Evolutionary conservation across 2,888 invertebrate genomes (phyloP).

Genomic region (Drosophila demipolita): DNA sequence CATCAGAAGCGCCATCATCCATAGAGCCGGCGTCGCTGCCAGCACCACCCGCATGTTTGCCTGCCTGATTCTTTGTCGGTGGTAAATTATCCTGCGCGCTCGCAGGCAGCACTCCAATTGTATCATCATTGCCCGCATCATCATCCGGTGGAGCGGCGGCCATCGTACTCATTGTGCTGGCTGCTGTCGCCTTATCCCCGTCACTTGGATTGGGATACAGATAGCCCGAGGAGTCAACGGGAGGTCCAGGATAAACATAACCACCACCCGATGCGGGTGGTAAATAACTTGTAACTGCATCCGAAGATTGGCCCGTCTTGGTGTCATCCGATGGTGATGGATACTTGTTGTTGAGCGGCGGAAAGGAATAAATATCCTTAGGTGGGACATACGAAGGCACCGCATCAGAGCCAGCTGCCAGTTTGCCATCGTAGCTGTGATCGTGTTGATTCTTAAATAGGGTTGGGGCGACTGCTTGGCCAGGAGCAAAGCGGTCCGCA

Average conservation of each 20-base stretch:
- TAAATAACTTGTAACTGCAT: constrained; percentile 81
- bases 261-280: constrained; percentile 82
- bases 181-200: constrained; percentile 68
- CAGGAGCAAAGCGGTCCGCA: constrained; percentile 83
- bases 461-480: constrained; percentile 81
- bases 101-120: constrained; percentile 77
- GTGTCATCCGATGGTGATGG: constrained; percentile 77
- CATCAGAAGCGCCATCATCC: constrained; percentile 22
- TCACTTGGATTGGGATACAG: constrained; percentile 58
- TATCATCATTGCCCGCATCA: constrained; percentile 64
- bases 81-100: constrained; percentile 73
- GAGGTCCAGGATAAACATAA: constrained; percentile 64
- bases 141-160: constrained; percentile 48
- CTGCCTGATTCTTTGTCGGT: constrained; percentile 45
- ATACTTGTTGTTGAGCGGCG: constrained; percentile 83
- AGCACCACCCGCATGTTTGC: constrained; percentile 36
- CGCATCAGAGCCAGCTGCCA: constrained; percentile 69
- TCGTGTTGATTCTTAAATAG: constrained; percentile 63
- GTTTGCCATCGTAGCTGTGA: constrained; percentile 53
- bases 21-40: constrained; percentile 10
- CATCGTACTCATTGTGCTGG: constrained; percentile 64
- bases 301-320: constrained; percentile 70
- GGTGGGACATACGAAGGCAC: constrained; percentile 74
- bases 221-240: constrained; percentile 48
- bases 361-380: constrained; percentile 82